Evolutionary conservation across 2,113 vertebrate genomes (phyloP), one percentile per base, ranked within the genome.

Genomic region (Peromyscus polionotus): DNA sequence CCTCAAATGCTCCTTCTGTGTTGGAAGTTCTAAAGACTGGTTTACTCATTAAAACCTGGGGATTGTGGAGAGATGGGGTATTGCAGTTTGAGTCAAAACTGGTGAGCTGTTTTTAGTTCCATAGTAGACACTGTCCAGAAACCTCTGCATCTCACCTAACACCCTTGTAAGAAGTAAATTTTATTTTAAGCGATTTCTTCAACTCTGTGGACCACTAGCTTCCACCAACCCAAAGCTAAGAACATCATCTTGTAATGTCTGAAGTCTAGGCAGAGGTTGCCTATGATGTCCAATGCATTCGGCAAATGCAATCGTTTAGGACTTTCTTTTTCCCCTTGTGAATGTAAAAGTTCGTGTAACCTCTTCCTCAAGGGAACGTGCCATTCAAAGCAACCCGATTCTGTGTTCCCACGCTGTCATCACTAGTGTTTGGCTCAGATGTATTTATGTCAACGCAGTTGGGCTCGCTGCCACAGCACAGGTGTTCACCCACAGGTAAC

Each of bases 391-490:
- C 51, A 89, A 75, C 16, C 87, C 0, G 24, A 57, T 8, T 31
- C 36, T 68, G 33, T 88, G 68, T 61, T 33, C 70, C 51, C 26
- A 42, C 3, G 54, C 26, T 1, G 3, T 19, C 0, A 1, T 59
- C 9, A 22, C n/a, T 39, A 7, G 26, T 31, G 33, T 61, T 89
- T 42, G n/a, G 26, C 51, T 59, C 54, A 42, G 70, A 28, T 42
- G 51, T 31, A 17, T 61, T 59, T 61, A 51, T 75, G 51, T 42
- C 26, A 59, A 33, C 54, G 75, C 51, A 4, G 1, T 17, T 42
- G 3, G 68, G 33, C 33, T 42, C 42, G 33, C 7, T 6, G 83
- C 48, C 33, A 42, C 0, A 0, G 0, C 2, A 5, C 57, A 63
- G 59, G n/a, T n/a, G 42, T 36, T 36, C 73, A 51, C 33, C 68